phyloP scores from a whole-genome alignment of 2,113 vertebrate species.

The Thamnophis sirtalis region DNA sequence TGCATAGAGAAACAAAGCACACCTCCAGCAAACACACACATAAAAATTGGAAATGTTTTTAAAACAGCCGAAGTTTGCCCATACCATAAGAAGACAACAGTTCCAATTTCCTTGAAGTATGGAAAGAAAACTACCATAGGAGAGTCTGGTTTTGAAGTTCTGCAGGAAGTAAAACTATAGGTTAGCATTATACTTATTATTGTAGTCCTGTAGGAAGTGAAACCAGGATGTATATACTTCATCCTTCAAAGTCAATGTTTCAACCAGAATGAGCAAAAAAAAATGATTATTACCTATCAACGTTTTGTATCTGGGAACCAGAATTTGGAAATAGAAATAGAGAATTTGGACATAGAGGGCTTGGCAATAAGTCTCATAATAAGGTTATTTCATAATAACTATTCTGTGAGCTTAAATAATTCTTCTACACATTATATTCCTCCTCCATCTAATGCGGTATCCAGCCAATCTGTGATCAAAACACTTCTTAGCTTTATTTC shows the following conservation, averaged over 20 bases:
- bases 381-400: not conserved
- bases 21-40: not conserved
- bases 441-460: not conserved
- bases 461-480: not conserved
- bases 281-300: not conserved
- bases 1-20: not conserved
- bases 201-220: not conserved
- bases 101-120: not conserved
- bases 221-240: not conserved
- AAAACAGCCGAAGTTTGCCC: not conserved
- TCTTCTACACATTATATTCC: not conserved
- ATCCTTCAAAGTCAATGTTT: not conserved
- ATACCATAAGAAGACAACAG: not conserved
- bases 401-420: not conserved
- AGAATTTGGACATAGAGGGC: not conserved
- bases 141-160: not conserved
- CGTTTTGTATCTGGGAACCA: not conserved
- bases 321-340: not conserved
- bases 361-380: not conserved
- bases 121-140: not conserved
- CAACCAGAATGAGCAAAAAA: not conserved
- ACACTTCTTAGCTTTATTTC: not conserved
- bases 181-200: not conserved
- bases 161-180: not conserved
- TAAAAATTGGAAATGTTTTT: not conserved